Percentiles rank a stretch among this genome's conserved stretches.
These are phyloP conservation scores for Plectus sambesii DNA, from an alignment of 1,140 invertebrate species.

Conservation along the genomic window DNA sequence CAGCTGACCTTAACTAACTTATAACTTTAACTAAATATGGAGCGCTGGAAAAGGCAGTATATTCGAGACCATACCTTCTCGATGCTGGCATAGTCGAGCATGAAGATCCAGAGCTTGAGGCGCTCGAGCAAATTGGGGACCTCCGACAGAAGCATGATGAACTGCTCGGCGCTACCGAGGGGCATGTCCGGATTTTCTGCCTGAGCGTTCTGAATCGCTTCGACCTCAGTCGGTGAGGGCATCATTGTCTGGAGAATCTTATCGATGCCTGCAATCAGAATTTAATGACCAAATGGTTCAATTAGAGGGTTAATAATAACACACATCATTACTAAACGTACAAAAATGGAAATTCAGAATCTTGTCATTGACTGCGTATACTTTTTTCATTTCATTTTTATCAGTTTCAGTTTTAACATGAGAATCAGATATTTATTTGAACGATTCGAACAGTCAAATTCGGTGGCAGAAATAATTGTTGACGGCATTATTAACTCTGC, in stretches of 20 bases:
- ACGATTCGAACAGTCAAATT: too few relatives aligned
- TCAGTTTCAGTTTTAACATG: conserved; percentile 78
- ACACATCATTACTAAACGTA: background rate
- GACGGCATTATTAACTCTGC: too few relatives aligned
- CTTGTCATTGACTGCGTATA: background rate
- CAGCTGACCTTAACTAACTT: background rate
- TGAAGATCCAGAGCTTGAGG: conserved; percentile 93
- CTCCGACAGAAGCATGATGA: conserved; percentile 82
- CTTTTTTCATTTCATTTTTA: background rate
- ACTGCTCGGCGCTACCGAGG: conserved; percentile 91
- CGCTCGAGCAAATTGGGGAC: conserved; percentile 87
- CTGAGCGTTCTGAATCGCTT: conserved; percentile 88
- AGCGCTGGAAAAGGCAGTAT: conserved; percentile 21
- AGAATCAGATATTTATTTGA: too few relatives aligned
- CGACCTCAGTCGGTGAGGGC: conserved; percentile 88
- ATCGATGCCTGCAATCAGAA: conserved; percentile 50
- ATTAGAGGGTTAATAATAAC: conserved; percentile 1
- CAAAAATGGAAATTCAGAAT: too few relatives aligned
- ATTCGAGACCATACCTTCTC: conserved; percentile 72
- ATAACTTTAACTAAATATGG: background rate
- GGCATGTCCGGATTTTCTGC: conserved; percentile 83
- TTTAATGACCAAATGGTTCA: background rate
- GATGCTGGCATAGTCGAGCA: conserved; percentile 89
- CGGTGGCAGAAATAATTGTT: too few relatives aligned
- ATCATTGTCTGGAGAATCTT: conserved; percentile 89